Evolutionary conservation across 30 jellyfish, hydroid and myxozoan genomes (phyloP).

Genomic region (Cassiopea xamachana): DNA sequence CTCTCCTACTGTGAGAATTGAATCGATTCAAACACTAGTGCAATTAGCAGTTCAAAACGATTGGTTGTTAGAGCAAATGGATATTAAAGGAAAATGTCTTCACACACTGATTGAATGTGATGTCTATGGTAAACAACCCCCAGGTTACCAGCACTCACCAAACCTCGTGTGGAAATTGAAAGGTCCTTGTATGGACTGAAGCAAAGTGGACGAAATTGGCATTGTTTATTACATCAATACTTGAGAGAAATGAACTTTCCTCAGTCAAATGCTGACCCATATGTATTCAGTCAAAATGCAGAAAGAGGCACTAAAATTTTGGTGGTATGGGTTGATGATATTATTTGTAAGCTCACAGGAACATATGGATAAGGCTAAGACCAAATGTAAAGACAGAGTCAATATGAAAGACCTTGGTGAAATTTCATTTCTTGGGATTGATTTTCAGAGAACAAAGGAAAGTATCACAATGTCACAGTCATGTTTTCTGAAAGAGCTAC

Average conservation of each 20-base stretch:
- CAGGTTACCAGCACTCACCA: constrained; percentile 36
- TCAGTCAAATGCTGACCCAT: constrained; percentile 73
- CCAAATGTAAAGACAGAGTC: not conserved
- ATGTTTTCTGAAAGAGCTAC: not conserved
- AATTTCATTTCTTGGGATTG: constrained; percentile 70
- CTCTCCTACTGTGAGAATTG: constrained; percentile 69
- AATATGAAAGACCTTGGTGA: constrained; percentile 75
- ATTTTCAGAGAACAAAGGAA: not conserved
- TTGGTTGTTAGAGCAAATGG: constrained; percentile 47
- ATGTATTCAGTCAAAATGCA: constrained; percentile 9
- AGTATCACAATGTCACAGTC: constrained; percentile 46
- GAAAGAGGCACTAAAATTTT: constrained; percentile 11
- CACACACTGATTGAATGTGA: constrained; percentile 73
- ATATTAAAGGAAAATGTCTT: constrained; percentile 67
- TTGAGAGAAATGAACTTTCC: constrained; percentile 19
- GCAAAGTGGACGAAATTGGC: constrained; percentile 86
- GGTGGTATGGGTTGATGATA: constrained; percentile 62
- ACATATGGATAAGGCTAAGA: not conserved
- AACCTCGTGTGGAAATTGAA: constrained; percentile 65
- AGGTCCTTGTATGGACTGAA: constrained; percentile 77
- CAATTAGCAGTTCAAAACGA: constrained; percentile 42
- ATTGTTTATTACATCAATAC: constrained; percentile 6
- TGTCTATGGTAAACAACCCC: constrained; percentile 53
- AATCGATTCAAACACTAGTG: constrained; percentile 38
- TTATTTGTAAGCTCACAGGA: constrained; percentile 22